Base-by-base conservation (phyloP, 2,797 vertebrate genomes). In the Siniperca obscura region DNA sequence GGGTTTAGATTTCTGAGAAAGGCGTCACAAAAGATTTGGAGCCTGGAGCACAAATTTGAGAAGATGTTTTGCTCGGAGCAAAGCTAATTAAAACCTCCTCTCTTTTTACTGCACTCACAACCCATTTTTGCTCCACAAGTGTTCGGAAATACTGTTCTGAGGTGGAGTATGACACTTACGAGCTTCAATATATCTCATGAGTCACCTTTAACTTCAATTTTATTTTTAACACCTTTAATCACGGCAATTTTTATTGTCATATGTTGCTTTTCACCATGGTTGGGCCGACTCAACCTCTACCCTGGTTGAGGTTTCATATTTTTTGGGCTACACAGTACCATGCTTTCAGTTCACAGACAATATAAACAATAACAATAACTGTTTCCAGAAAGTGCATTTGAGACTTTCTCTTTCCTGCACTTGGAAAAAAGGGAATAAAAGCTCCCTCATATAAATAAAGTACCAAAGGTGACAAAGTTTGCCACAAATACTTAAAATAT, bases 401-500 rank as follows among this genome's bases (percentile, higher is more conserved):
- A 87, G 30, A 74, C 66, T 9, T 75, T 74, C 56, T 70, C 25
- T 76, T 77, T 59, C 56, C 61, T 87, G 82, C 80, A 80, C 75
- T 65, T 48, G 13, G 48, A 59, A 57, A 34, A 44, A 7, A 16
- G 46, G 65, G 27, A 74, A 65, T 68, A 74, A 65, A 59, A 42
- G 14, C 34, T 70, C 25, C 36, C 21, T 57, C 34, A 62, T 53
- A 70, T 74, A 91, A 90, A 87, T 87, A 88, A 76, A 84, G 77
- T 73, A 80, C 57, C 56, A 76, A 60, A 79, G 60, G 76, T 79
- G 80, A 78, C 85, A 79, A 64, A 52, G 65, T 80, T 73, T 80
- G 78, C 80, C 85, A 91, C 82, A 83, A 81, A 86, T 74, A 91
- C 80, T 84, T 62, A 85, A 89, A 86, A 87, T 86, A 88, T 86